Percentiles rank a stretch among this genome's conserved stretches.
These are phyloP conservation scores for Prosapia bicincta DNA, from an alignment of 2,888 invertebrate species.

Conservation along the genomic window DNA sequence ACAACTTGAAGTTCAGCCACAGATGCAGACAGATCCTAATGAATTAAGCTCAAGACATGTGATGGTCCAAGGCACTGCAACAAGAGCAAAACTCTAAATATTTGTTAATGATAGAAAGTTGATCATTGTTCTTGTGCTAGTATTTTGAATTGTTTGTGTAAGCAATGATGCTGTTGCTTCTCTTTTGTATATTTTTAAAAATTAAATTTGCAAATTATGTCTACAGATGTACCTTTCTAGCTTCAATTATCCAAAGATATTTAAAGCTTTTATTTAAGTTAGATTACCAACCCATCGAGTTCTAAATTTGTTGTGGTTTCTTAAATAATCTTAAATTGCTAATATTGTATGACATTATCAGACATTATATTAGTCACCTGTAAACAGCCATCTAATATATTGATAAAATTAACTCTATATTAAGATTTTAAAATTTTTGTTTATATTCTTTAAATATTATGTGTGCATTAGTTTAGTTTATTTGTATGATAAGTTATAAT, in stretches of 20 bases:
- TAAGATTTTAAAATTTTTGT: no score
- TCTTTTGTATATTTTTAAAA: background rate
- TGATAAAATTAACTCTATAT: background rate
- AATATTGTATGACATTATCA: no score
- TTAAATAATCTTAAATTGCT: no score
- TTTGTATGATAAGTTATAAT: no score
- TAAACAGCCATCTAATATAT: background rate
- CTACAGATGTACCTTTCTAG: background rate
- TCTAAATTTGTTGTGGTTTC: background rate
- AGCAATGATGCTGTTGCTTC: background rate
- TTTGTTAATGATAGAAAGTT: background rate
- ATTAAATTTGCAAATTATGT: background rate
- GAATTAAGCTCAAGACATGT: slow-evolving; percentile 16
- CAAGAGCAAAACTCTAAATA: slow-evolving; percentile 11
- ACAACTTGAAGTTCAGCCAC: slow-evolving; percentile 12
- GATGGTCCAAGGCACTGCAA: slow-evolving; percentile 5
- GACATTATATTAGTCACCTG: no score
- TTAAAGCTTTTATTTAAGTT: background rate
- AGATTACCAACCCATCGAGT: background rate
- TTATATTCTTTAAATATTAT: background rate
- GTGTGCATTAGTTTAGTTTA: background rate
- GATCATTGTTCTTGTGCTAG: background rate
- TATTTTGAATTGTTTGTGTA: background rate
- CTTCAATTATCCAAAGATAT: background rate
- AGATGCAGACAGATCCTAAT: slow-evolving; percentile 5